phyloP scores from a whole-genome alignment of 1,140 invertebrate genomes.

The Spodoptera frugiperda region DNA sequence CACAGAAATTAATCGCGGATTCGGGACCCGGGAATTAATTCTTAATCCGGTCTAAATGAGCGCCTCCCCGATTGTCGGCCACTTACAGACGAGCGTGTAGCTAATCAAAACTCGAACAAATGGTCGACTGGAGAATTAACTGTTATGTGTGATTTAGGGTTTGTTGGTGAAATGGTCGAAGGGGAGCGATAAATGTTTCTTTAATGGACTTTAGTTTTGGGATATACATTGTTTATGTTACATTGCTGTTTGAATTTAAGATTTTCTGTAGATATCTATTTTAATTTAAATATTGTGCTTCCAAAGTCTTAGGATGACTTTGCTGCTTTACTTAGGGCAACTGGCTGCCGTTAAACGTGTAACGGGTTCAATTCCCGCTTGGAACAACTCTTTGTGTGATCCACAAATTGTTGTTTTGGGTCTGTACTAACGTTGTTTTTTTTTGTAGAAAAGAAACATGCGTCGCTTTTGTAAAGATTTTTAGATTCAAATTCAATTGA shows the following conservation, averaged over 20 bases:
- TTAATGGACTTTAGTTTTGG: constrained; percentile 29
- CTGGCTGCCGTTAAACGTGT: too few relatives aligned
- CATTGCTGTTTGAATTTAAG: not conserved
- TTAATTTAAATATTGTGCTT: too few relatives aligned
- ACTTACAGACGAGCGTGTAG: constrained; percentile 44
- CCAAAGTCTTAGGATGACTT: too few relatives aligned
- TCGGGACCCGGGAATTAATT: constrained; percentile 64
- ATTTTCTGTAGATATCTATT: not conserved
- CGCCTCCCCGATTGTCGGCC: constrained; percentile 56
- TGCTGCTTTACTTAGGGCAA: too few relatives aligned
- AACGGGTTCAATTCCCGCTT: too few relatives aligned
- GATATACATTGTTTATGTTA: constrained; percentile 12
- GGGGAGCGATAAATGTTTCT: constrained; percentile 35
- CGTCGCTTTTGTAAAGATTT: too few relatives aligned
- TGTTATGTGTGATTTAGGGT: constrained; percentile 37
- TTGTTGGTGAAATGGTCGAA: constrained; percentile 21
- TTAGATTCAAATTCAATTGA: too few relatives aligned
- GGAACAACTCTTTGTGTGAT: too few relatives aligned
- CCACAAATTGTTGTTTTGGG: too few relatives aligned
- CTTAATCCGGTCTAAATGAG: constrained; percentile 66
- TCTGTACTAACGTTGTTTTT: too few relatives aligned
- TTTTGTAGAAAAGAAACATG: too few relatives aligned
- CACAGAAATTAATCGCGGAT: constrained; percentile 65
- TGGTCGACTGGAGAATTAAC: constrained; percentile 30
- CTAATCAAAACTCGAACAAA: constrained; percentile 46